Evolutionary conservation across 2,888 invertebrate genomes (phyloP).

Genomic region (Dione vanillae): DNA sequence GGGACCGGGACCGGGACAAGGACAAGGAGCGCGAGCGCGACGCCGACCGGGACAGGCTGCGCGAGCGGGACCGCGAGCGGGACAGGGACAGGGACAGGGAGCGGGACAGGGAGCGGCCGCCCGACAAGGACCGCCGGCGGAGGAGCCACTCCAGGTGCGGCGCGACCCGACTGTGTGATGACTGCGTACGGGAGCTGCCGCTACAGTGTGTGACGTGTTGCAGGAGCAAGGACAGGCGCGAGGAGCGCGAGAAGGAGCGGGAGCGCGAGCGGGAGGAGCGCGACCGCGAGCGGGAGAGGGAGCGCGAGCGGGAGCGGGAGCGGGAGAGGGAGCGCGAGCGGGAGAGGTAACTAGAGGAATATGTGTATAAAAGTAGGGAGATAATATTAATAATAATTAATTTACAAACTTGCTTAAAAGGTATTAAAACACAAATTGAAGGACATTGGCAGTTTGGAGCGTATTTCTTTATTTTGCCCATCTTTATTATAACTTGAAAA

Average conservation of each 20-base stretch:
- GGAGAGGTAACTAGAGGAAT: slow-evolving; percentile 65
- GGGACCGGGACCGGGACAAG: slow-evolving; percentile 64
- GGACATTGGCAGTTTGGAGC: too few species aligned
- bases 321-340: slow-evolving; percentile 51
- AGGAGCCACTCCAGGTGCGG: slow-evolving; percentile 28
- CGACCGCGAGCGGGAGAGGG: slow-evolving; percentile 59
- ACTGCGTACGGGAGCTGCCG: too few species aligned
- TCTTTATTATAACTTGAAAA: too few species aligned
- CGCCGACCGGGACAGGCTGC: slow-evolving; percentile 62
- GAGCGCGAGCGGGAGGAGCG: slow-evolving; percentile 73
- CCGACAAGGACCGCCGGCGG: slow-evolving; percentile 70
- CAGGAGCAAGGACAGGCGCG: slow-evolving; percentile 46
- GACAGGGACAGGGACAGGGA: slow-evolving; percentile 66
- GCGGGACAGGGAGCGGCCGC: slow-evolving; percentile 62
- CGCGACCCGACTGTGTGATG: too few species aligned
- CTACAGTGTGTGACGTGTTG: too few species aligned
- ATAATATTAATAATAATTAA: too few species aligned
- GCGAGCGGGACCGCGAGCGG: slow-evolving; percentile 64
- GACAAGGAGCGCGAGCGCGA: slow-evolving; percentile 63
- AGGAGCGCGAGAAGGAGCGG: slow-evolving; percentile 60
- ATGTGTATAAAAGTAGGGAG: too few species aligned
- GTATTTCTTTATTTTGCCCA: too few species aligned
- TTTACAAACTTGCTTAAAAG: too few species aligned
- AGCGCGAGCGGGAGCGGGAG: slow-evolving; percentile 63
- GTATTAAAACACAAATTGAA: too few species aligned